Evolutionary conservation across 2,113 vertebrate species (phyloP), one percentile per base, ranked within the genome.

Genomic region (Paratilapia polleni): DNA sequence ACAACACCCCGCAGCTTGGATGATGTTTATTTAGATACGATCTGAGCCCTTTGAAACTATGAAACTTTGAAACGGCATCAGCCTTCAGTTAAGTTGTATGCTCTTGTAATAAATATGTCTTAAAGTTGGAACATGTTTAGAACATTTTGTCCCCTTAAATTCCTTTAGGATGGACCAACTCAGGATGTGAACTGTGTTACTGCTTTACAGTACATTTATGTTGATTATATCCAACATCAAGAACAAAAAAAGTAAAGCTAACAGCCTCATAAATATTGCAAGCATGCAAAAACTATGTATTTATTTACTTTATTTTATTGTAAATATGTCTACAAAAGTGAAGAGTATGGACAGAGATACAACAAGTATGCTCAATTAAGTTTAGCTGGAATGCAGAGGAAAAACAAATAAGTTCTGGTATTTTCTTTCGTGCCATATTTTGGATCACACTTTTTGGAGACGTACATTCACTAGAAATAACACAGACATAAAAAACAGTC

Each of bases 231-330:
- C n/a, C n/a, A n/a, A n/a, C n/a, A 63, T n/a, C 64, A 36, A 64
- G 36, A 60, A 38, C 11, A 14, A 60, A 20, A 61, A n/a, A 28
- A 20, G 49, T 1, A 13, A n/a, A 79, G 36, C 11, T 9, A 43
- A 36, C 34, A 52, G 2, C 4, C 5, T 74, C 10, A 85, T 3
- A 82, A 11, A 77, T 15, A 60, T 2, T 1, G 14, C 59, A 24
- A 6, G 15, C 11, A 47, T 36, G 34, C 12, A 58, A 4, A 56
- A 58, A 11, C 0, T 58, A 54, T 15, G 52, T 20, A 31, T 73
- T 54, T 73, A 3, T 47, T 73, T 38, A 36, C 41, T 80, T 82
- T 47, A 83, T 90, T 95, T 95, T 94, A 96, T 94, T 94, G 81
- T 78, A 93, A 94, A 94, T 86, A 24, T 22, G 47, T 83, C 84